phyloP scores from a whole-genome alignment of 2,113 vertebrate species.

The Machaerirhynchus nigripectus region DNA sequence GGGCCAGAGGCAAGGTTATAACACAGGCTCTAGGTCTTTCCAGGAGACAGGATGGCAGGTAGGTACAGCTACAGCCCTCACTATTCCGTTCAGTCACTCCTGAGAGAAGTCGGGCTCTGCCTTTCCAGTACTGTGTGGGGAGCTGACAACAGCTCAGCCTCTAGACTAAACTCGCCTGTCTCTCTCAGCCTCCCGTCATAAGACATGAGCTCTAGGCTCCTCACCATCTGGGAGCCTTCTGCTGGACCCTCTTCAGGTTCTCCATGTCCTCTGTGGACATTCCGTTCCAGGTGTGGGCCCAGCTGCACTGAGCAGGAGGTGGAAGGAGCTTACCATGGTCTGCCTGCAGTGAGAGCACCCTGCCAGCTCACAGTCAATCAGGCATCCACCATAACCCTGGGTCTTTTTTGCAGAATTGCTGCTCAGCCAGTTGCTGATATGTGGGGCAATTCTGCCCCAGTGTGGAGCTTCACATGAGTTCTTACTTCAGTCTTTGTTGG shows the following conservation, averaged over 20 bases:
- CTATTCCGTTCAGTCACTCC: background rate
- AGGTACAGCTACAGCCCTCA: background rate
- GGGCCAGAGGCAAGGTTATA: background rate
- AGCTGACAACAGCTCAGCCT: background rate
- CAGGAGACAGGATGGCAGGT: background rate
- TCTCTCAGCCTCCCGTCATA: background rate
- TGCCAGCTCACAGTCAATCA: background rate
- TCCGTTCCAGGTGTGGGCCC: background rate
- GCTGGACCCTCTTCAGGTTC: background rate
- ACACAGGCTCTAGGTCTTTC: background rate
- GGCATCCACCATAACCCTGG: background rate
- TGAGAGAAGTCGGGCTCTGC: background rate
- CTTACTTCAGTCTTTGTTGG: background rate
- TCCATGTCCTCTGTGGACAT: background rate
- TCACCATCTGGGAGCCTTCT: background rate
- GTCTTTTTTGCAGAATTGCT: background rate
- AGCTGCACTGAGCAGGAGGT: background rate
- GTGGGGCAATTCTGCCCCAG: background rate
- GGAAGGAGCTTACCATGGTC: background rate
- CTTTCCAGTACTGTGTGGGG: background rate
- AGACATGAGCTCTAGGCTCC: background rate
- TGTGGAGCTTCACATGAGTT: background rate
- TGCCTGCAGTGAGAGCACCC: background rate
- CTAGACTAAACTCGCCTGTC: background rate
- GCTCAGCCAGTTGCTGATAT: background rate